Evolutionary conservation across 2,113 vertebrate species (phyloP).

Genomic region (Phalacrocorax carbo): DNA sequence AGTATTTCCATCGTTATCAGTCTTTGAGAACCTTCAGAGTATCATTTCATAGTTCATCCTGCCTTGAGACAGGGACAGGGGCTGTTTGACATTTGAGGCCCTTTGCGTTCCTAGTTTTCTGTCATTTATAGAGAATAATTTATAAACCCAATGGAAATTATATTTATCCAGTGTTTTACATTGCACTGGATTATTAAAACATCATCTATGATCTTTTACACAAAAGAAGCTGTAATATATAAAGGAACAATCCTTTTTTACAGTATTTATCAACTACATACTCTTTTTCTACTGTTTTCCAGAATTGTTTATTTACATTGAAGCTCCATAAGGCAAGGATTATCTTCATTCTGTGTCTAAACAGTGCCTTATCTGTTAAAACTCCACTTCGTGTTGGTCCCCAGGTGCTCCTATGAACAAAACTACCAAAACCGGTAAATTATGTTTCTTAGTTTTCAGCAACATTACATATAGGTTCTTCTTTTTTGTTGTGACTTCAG

Average conservation of each 20-base stretch:
- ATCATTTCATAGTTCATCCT: not conserved
- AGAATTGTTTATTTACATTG: not conserved
- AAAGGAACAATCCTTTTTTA: not conserved
- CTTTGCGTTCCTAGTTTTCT: not conserved
- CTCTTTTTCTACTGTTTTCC: not conserved
- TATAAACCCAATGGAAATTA: not conserved
- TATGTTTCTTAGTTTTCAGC: not conserved
- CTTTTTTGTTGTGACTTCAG: not conserved
- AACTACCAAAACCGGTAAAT: not conserved
- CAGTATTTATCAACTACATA: not conserved
- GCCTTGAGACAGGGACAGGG: not conserved
- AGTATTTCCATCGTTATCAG: not conserved
- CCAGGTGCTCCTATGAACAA: not conserved
- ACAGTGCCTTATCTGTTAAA: not conserved
- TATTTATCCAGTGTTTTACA: not conserved
- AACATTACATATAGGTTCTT: not conserved
- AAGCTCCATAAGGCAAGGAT: not conserved
- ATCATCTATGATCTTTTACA: not conserved
- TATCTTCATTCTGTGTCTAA: not conserved
- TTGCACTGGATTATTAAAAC: not conserved
- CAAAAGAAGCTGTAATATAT: not conserved
- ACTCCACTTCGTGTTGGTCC: not conserved
- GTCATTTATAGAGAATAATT: not conserved
- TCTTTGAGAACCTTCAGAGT: not conserved
- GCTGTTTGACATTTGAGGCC: not conserved